phyloP scores from a whole-genome alignment of 2,797 vertebrate genomes.

The Delichon dasypus region DNA sequence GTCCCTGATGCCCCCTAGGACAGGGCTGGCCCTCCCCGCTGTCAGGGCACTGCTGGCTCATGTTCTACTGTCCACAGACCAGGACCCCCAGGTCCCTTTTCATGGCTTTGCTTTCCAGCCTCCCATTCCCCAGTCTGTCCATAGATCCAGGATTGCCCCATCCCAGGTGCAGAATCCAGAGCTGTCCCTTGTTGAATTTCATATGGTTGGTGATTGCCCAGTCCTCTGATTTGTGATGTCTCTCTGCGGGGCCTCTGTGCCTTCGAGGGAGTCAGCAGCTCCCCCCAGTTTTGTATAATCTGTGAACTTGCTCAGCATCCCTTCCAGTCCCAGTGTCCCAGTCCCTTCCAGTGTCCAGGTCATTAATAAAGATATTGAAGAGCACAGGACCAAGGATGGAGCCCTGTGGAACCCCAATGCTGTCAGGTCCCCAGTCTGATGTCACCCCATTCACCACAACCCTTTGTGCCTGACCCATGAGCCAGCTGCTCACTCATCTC shows the following conservation, averaged over 20 bases:
- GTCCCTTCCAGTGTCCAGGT: not conserved
- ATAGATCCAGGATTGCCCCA: not conserved
- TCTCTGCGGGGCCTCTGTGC: not conserved
- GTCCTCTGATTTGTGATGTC: not conserved
- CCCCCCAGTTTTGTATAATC: not conserved
- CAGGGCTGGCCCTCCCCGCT: too few relatives aligned
- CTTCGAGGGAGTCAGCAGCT: not conserved
- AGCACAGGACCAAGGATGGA: not conserved
- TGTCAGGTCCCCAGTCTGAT: not conserved
- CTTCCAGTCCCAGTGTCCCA: not conserved
- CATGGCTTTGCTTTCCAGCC: too few relatives aligned
- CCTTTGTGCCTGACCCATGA: rapidly evolving
- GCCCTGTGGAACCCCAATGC: not conserved
- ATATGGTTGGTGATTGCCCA: not conserved
- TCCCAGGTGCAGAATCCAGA: not conserved
- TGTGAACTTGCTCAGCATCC: not conserved
- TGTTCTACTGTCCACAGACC: too few relatives aligned
- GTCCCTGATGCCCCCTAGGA: too few relatives aligned
- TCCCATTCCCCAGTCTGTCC: too few relatives aligned
- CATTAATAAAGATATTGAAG: rapidly evolving
- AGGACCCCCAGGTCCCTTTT: too few relatives aligned
- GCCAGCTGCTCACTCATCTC: not conserved
- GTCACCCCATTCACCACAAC: not conserved
- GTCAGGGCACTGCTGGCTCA: too few relatives aligned
- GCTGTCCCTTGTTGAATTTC: not conserved